These are phyloP conservation scores for Mimumesa dahlbomi DNA, from an alignment of 2,888 invertebrate genomes.

Conservation along the genomic window DNA sequence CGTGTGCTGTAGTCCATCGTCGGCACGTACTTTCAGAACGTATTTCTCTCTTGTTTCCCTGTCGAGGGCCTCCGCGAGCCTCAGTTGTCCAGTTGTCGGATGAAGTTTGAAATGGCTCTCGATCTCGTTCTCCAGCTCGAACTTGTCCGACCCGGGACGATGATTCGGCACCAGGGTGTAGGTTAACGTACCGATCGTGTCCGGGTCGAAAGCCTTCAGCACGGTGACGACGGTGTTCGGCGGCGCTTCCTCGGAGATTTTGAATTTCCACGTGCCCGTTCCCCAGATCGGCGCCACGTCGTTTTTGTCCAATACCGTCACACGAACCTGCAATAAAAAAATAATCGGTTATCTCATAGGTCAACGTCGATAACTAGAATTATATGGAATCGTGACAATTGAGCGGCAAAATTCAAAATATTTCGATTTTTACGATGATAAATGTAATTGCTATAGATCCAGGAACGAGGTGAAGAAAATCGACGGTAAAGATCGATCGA, in stretches of 20 bases:
- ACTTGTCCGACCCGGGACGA: slow-evolving; percentile 2
- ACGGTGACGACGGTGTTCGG: slow-evolving; percentile 90
- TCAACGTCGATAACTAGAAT: slow-evolving; percentile 3
- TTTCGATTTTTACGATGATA: no score
- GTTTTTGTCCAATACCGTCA: slow-evolving; percentile 94
- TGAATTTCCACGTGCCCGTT: slow-evolving; percentile 86
- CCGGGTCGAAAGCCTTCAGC: slow-evolving; percentile 91
- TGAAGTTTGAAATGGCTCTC: slow-evolving; percentile 87
- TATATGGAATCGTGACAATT: no score
- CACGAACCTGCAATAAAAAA: slow-evolving; percentile 87
- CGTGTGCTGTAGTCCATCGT: slow-evolving; percentile 93
- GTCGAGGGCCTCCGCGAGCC: slow-evolving; percentile 90
- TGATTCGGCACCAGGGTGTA: slow-evolving; percentile 57
- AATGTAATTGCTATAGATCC: no score
- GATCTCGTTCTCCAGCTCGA: slow-evolving; percentile 78
- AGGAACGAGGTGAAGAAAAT: no score
- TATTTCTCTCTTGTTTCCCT: slow-evolving; percentile 91
- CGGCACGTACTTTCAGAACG: slow-evolving; percentile 90
- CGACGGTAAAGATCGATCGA: no score
- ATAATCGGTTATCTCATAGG: no score
- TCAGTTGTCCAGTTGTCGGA: slow-evolving; percentile 86
- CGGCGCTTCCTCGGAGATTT: slow-evolving; percentile 92
- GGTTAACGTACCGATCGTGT: slow-evolving; percentile 89
- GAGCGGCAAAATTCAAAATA: no score
- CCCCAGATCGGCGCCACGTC: slow-evolving; percentile 96